phyloP scores from a whole-genome alignment of 2,113 vertebrate genomes.

The Cephalopholis sonnerati region DNA sequence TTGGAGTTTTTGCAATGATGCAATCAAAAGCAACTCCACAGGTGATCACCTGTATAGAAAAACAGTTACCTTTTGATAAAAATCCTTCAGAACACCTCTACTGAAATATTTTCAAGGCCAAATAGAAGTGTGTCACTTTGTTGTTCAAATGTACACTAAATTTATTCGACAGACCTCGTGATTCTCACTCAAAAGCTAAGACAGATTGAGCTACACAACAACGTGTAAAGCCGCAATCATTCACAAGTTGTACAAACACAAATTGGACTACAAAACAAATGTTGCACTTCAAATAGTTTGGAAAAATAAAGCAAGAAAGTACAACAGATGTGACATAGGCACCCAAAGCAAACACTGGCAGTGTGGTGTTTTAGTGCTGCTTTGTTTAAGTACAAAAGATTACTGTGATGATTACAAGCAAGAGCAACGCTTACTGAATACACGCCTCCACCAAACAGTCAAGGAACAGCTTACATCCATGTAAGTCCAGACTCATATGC shows the following conservation, averaged over 20 bases:
- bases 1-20: conserved; percentile 50
- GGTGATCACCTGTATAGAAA: conserved; percentile 45
- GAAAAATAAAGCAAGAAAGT: not conserved
- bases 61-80: conserved; percentile 8
- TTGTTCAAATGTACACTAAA: not conserved
- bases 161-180: not conserved
- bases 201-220: not conserved
- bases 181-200: not conserved
- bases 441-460: no score
- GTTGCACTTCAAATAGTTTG: not conserved
- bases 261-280: not conserved
- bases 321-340: not conserved
- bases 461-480: no score
- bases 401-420: not conserved
- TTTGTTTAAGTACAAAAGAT: not conserved
- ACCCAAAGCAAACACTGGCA: not conserved
- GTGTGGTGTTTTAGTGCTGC: not conserved
- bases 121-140: not conserved
- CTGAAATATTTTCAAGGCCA: conserved; percentile 20
- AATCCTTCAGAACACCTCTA: conserved; percentile 33
- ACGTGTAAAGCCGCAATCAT: not conserved
- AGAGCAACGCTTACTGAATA: no score
- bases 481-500: no score
- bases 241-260: not conserved
- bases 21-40: conserved; percentile 62